Evolutionary conservation across 2,888 invertebrate species (phyloP), one percentile per base, ranked within the genome.

Genomic region (Dendrolimus pini): DNA sequence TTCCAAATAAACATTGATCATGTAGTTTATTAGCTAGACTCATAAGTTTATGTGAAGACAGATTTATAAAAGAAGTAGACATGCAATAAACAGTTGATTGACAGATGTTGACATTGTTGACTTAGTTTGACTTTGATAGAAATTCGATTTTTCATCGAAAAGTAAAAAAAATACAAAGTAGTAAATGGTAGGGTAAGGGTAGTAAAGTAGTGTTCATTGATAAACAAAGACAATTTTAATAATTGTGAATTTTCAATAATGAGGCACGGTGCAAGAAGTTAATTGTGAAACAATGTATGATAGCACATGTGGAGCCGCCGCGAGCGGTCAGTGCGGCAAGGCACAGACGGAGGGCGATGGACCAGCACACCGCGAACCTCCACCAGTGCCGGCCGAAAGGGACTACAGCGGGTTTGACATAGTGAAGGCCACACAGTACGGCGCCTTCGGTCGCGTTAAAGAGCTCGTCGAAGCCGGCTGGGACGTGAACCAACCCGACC

Each of bases 361-460:
- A 68, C 84, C 93, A 63, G 92, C 93, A 72, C 87, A 92, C 63
- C 93, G 93, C 65, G 93, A 93, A 69, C 92, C 93, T 58, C 91
- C 92, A 63, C 92, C 93, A 68, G 93, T 93, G 65, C 93, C 93
- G 52, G 83, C 92, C 53, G 85, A 88, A 68, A 82, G 87, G 54
- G 94, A 95, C 80, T 96, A 95, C 79, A 95, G 95, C 80, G 94
- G 94, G 55, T 97, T 96, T 82, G 98, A 98, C 80, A 97, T 98
- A 71, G 96, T 98, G 41, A 97, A 97, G 90, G 98, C 98, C 9
- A 98, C 98, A 41, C 99, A 99, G 92, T 99, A 98, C 88, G 99
- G 99, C 1, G 96, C 97, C 7, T 93, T 96, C 77, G 94, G 94
- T 75, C 92, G 95, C 84, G 93, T 95, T 77, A 92, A 96, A 67